Percentiles rank a stretch among this genome's conserved stretches.
Conservation (phyloP, 1,140 invertebrate genomes). For the Drosophila bocqueti region DNA sequence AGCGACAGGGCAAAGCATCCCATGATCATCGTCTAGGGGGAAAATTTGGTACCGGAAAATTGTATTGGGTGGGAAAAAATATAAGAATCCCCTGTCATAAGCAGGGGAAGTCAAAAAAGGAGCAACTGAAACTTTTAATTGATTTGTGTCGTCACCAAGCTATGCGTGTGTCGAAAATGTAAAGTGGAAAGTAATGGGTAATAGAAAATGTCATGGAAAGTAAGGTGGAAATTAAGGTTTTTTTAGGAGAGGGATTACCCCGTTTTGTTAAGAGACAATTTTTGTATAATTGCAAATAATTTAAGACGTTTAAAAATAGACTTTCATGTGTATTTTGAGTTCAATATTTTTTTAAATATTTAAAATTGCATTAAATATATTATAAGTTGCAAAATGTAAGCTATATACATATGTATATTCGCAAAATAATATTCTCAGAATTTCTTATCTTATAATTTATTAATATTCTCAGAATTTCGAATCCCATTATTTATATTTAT, state of each 20-base stretch:
- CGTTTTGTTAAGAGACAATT: not conserved
- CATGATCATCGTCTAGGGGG: constrained; percentile 16
- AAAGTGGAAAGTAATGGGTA: not conserved
- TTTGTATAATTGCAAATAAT: too few species aligned
- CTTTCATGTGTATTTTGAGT: not conserved
- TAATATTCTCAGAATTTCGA: too few species aligned
- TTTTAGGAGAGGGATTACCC: not conserved
- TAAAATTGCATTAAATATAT: not conserved
- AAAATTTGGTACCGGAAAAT: too few species aligned
- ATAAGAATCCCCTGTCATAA: constrained; percentile 7
- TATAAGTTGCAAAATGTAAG: too few species aligned
- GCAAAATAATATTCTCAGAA: not conserved
- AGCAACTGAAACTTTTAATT: constrained; percentile 40
- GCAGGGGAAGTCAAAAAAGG: constrained; percentile 11
- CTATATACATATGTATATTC: too few species aligned
- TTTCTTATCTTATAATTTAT: too few species aligned
- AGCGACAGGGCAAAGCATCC: constrained; percentile 29
- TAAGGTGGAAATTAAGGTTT: not conserved
- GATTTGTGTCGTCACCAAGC: constrained; percentile 30
- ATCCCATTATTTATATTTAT: not conserved
- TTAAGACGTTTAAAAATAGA: not conserved
- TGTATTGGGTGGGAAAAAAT: not conserved
- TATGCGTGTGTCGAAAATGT: constrained; percentile 15
- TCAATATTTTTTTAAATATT: too few species aligned
- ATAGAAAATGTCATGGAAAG: not conserved